Conservation (phyloP, 2,797 vertebrate genomes). For the Rhynchotus rufescens region DNA sequence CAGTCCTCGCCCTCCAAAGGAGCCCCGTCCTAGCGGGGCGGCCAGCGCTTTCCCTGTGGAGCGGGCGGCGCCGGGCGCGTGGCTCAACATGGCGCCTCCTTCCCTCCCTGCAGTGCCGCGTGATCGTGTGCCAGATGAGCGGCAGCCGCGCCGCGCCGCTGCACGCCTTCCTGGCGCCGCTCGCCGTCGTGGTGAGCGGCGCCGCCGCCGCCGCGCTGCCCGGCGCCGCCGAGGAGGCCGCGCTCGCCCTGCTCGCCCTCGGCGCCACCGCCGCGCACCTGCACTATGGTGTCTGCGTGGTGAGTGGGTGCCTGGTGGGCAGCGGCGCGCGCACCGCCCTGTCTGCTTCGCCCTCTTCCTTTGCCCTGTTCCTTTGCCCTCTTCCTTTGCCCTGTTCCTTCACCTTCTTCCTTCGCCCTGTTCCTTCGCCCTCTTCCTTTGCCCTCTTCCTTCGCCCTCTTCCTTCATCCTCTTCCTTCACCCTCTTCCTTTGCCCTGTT, state of each 20-base stretch:
- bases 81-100: not conserved
- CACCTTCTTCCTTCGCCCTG: too few species aligned
- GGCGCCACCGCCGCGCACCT: slow-evolving; percentile 55
- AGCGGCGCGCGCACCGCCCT: too few species aligned
- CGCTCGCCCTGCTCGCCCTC: not conserved
- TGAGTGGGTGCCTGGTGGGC: not conserved
- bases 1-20: not conserved
- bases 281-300: slow-evolving; percentile 69
- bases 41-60: too few species aligned
- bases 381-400: too few species aligned
- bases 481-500: too few species aligned
- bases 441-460: too few species aligned
- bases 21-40: not conserved
- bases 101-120: slow-evolving; percentile 46
- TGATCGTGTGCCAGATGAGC: slow-evolving; percentile 72
- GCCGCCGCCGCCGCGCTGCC: not conserved
- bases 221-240: slow-evolving; percentile 29
- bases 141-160: slow-evolving; percentile 50
- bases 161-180: slow-evolving; percentile 62
- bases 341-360: too few species aligned
- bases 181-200: slow-evolving; percentile 26
- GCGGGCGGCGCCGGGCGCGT: too few species aligned
- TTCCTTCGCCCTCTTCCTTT: too few species aligned
- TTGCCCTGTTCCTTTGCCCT: too few species aligned
- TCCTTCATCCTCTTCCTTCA: too few species aligned